These are phyloP conservation scores for Dicyema japonicum DNA, from an alignment of 1,140 invertebrate genomes.

Conservation along the genomic window DNA sequence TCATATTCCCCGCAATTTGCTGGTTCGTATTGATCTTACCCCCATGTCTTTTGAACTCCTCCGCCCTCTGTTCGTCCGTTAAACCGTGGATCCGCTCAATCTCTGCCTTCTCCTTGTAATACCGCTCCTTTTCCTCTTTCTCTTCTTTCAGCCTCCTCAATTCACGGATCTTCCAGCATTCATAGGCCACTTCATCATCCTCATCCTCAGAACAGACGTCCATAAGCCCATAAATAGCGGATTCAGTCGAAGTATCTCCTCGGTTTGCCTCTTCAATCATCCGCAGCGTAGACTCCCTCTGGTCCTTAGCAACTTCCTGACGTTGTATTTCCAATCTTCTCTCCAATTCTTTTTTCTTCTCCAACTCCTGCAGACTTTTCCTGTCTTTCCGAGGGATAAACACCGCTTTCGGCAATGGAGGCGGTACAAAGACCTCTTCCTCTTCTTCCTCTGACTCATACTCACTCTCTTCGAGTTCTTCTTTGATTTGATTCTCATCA, in stretches of 20 bases:
- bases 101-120: conserved; percentile 42
- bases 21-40: conserved; percentile 74
- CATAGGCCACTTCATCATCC: conserved; percentile 1
- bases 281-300: not conserved
- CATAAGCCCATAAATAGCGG: not conserved
- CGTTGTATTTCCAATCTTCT: not conserved
- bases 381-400: conserved; percentile 32
- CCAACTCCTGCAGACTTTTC: conserved; percentile 66
- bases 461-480: not conserved
- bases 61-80: conserved; percentile 56
- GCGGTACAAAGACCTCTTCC: not conserved
- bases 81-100: conserved; percentile 60
- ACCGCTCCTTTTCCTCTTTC: conserved; percentile 61
- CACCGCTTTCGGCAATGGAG: no score
- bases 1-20: conserved; percentile 82
- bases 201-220: not conserved
- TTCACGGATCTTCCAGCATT: conserved; percentile 32
- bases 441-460: not conserved
- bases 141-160: conserved; percentile 73
- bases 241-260: no score
- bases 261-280: no score
- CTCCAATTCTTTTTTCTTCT: conserved; percentile 23
- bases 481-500: not conserved
- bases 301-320: not conserved
- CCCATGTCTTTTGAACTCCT: conserved; percentile 59